Evolutionary conservation across 2,113 vertebrate species (phyloP).

Genomic region (Scortum barcoo): DNA sequence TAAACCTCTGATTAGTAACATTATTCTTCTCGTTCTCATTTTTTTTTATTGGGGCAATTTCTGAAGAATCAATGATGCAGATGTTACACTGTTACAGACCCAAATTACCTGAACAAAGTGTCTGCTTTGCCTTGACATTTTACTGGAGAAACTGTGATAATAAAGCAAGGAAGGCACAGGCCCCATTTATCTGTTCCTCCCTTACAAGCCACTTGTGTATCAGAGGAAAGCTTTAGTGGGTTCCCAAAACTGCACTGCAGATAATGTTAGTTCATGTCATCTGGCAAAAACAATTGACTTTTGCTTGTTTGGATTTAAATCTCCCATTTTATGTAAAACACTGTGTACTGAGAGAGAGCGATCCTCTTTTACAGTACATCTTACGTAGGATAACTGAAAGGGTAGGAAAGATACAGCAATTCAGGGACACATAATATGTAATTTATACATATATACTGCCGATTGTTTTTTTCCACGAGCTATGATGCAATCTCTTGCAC

Average conservation of each 20-base stretch:
- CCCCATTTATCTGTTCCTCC: not conserved
- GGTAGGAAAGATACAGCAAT: constrained; percentile 12
- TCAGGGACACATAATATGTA: constrained; percentile 21
- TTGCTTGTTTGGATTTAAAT: constrained; percentile 16
- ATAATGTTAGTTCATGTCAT: constrained; percentile 10
- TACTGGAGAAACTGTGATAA: not conserved
- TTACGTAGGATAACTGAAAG: not conserved
- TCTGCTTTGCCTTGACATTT: constrained; percentile 9
- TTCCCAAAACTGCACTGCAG: not conserved
- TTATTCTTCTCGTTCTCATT: constrained; percentile 11
- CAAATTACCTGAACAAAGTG: constrained; percentile 28
- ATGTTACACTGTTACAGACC: constrained; percentile 9
- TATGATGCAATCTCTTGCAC: constrained; percentile 15
- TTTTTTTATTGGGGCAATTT: not conserved
- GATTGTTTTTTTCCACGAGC: constrained; percentile 22
- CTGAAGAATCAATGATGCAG: constrained; percentile 3
- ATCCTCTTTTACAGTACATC: not conserved
- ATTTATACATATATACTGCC: constrained; percentile 23
- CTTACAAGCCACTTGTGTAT: constrained; percentile 6
- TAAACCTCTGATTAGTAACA: constrained; percentile 1
- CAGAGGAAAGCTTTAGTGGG: constrained; percentile 4
- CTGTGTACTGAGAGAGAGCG: not conserved
- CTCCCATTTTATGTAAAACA: constrained; percentile 15
- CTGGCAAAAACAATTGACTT: not conserved
- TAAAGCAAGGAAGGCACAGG: not conserved